Conservation (phyloP, 1,140 invertebrate species). For the Chironomus tepperi region DNA sequence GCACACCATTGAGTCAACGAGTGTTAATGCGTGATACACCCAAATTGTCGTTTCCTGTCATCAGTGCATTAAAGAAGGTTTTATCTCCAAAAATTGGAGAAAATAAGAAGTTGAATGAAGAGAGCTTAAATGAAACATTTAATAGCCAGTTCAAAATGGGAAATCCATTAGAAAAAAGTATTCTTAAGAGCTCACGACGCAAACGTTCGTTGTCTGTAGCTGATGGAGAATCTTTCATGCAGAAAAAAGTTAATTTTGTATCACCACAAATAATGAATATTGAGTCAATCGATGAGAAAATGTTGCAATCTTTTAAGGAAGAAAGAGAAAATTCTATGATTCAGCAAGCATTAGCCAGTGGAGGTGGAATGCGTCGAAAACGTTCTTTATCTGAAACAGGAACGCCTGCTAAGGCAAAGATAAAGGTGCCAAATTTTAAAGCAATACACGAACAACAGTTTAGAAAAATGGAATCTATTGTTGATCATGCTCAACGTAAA, state of each 20-base stretch:
- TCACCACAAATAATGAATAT: not conserved
- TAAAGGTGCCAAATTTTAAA: constrained; percentile 53
- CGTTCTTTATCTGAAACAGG: not conserved
- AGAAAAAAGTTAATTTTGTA: not conserved
- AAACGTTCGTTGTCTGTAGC: not conserved
- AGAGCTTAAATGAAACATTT: not conserved
- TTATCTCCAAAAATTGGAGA: not conserved
- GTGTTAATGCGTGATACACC: not conserved
- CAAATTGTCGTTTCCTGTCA: not conserved
- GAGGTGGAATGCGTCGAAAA: not conserved
- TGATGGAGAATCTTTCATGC: not conserved
- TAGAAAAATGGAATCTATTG: constrained; percentile 52
- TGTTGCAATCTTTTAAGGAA: constrained; percentile 3
- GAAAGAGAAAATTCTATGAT: constrained; percentile 14
- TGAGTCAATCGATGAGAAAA: not conserved
- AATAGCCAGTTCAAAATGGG: not conserved
- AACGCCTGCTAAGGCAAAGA: constrained; percentile 22
- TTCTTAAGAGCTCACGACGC: not conserved
- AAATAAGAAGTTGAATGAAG: not conserved
- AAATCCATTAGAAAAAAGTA: constrained; percentile 15
- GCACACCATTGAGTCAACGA: not conserved
- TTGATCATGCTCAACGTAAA: constrained; percentile 46
- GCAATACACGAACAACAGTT: constrained; percentile 53
- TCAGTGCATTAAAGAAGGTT: not conserved
- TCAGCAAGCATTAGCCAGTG: not conserved